Base-by-base conservation (phyloP, 2,113 vertebrate species). In the Pantherophis guttatus region DNA sequence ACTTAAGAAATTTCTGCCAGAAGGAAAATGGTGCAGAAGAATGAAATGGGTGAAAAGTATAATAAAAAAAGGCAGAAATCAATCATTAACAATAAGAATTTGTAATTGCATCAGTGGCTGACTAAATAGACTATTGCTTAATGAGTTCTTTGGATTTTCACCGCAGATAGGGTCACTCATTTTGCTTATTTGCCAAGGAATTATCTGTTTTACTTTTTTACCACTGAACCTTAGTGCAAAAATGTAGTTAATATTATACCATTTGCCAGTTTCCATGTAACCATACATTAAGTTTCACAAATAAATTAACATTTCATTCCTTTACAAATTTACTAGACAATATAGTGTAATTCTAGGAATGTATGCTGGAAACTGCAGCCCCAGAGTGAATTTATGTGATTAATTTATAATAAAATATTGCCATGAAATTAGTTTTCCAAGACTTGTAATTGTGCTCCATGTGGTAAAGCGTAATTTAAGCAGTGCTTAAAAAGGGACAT, bases 21-120 rank as follows among this genome's bases (percentile, higher is more conserved):
- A 53, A 86, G 29, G n/a, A 81, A 93, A 97, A 95, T 58, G 91
- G 6, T 54, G 26, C 52, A 89, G 92, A 95, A 94, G 88, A 96
- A 93, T 1, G 86, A 95, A 95, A 90, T n/a, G 50, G 70, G 70
- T 95, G 96, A 96, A 95, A 95, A 95, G 39, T 93, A 11, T 90
- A 94, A 96, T 94, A 91, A 17, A 93, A 54, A 54, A 53, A 44
- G 88, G 19, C 53, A 91, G 33, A 94, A 91, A 88, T 3, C 13
- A 86, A 65, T 94, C 95, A 95, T 33, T 24, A 21, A 55, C 93
- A 90, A 85, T 92, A 81, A 33, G 23, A 0, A 55, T 93, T 96
- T 93, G 90, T 89, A 95, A n/a, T 23, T 39, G 33, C 50, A 88
- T 94, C 39, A 81, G 7, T 44, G 90, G 89, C 92, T 81, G 48